Percentiles rank a stretch among this genome's conserved stretches.
phyloP scores from a whole-genome alignment of 1,140 invertebrate species.

The Tetramorium parvispinum region DNA sequence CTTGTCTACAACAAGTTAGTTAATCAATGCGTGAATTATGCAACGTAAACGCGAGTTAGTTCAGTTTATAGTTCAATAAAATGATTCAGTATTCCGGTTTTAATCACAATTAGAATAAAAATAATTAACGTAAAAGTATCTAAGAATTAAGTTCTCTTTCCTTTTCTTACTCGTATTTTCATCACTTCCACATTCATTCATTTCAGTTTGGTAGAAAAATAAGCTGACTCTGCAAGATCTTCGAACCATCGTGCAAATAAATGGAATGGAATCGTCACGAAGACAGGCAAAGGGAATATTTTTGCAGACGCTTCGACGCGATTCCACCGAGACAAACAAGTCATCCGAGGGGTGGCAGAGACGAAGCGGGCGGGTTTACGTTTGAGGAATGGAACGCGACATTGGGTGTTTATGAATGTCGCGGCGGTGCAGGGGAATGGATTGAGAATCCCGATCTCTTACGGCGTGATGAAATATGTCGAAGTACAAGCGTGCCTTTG shows the following conservation, averaged over 20 bases:
- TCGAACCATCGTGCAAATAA: constrained; percentile 40
- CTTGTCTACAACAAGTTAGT: constrained; percentile 22
- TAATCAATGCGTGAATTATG: constrained; percentile 27
- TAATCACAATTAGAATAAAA: background rate
- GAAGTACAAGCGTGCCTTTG: constrained; percentile 59
- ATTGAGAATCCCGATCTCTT: constrained; percentile 68
- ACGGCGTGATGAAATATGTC: constrained; percentile 63
- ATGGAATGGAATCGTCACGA: constrained; percentile 9
- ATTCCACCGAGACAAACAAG: constrained; percentile 34
- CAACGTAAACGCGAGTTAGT: background rate
- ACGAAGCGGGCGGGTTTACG: background rate
- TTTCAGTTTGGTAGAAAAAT: constrained; percentile 26
- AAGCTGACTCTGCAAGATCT: constrained; percentile 23
- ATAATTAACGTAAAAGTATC: background rate
- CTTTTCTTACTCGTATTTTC: background rate
- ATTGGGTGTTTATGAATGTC: constrained; percentile 68
- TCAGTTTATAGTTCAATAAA: background rate
- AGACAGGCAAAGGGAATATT: constrained; percentile 2
- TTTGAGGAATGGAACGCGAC: constrained; percentile 65
- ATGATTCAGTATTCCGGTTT: background rate
- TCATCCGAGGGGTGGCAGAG: constrained; percentile 5
- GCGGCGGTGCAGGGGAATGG: constrained; percentile 31
- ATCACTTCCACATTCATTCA: background rate
- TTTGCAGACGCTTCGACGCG: constrained; percentile 23
- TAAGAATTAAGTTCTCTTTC: background rate